These are phyloP conservation scores for Lamprologus callipterus DNA, from an alignment of 2,113 vertebrate genomes.

Conservation along the genomic window DNA sequence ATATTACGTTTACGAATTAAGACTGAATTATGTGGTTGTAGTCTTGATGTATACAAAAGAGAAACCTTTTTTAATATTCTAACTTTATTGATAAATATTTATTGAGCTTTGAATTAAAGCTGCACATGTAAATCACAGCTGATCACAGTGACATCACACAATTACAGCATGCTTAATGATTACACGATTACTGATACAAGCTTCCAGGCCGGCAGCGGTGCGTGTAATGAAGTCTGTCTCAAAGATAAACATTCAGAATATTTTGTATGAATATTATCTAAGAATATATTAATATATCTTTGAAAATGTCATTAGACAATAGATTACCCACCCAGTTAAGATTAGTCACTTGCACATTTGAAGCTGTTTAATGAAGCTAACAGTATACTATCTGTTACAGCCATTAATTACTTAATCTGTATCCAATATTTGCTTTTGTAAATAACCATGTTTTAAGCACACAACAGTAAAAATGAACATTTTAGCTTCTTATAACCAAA, in stretches of 20 bases:
- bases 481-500: background rate
- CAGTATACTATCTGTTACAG: background rate
- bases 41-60: background rate
- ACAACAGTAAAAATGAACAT: accelerated
- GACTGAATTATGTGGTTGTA: accelerated
- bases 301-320: background rate
- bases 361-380: background rate
- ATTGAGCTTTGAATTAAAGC: background rate
- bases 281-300: background rate
- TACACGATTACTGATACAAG: background rate
- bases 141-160: background rate
- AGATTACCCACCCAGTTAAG: background rate
- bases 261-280: background rate
- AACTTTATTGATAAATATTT: background rate
- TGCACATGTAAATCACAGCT: background rate
- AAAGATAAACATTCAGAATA: accelerated
- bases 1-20: background rate
- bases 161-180: background rate
- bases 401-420: background rate
- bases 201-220: accelerated
- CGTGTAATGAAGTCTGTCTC: background rate
- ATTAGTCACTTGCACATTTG: background rate
- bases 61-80: background rate
- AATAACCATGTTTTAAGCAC: accelerated
- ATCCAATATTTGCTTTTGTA: background rate